Evolutionary conservation across 1,140 invertebrate genomes (phyloP), one percentile per base, ranked within the genome.

Genomic region (Schlechtendalia chinensis): DNA sequence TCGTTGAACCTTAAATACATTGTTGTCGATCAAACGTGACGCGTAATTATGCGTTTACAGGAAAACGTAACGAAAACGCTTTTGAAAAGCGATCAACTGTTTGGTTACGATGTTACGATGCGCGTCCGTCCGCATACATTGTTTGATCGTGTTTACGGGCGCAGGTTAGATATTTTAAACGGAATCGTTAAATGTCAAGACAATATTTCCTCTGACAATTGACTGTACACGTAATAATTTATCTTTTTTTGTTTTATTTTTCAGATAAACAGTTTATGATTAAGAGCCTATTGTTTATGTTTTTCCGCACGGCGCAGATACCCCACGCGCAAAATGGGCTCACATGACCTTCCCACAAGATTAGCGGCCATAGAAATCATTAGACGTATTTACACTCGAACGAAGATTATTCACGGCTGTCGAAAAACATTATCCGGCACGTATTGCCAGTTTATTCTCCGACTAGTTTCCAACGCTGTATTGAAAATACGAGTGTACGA

Each of bases 301-400:
- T 50, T 69, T 50, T 17, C 39, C 12, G 12, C 67, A 24, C 50
- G 5, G 17, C 39, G 45, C 5, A 47, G 14, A 24, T 50, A 27
- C 22, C 45, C 39, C 45, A 69, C 67, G 45, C 47, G 16, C 47
- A 69, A 69, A 69, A 47, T 8, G 32, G 14, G 16, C 3, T 50
- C 6, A 8, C 8, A 24, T 50, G 39, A 69, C 67, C 67, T 69
- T 69, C 67, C 67, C 16, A 69, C 6, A 69, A 50, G 65, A 69
- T 69, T 50, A 69, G 67, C 67, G 50, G 39, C 67, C n/a, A 8
- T 50, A 69, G 45, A 69, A 50, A 5, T 69, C 17, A 50, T 24
- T 59, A 24, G 39, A 69, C 8, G 8, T 39, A 4, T 24, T 69
- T 14, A 65, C 10, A 39, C 32, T 65, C n/a, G 16, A 39, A 45